A percentile compares a stretch with the other conserved stretches of the same genome.
Evolutionary conservation across 2,113 vertebrate genomes (phyloP).

Genomic region (Chaenocephalus aceratus): DNA sequence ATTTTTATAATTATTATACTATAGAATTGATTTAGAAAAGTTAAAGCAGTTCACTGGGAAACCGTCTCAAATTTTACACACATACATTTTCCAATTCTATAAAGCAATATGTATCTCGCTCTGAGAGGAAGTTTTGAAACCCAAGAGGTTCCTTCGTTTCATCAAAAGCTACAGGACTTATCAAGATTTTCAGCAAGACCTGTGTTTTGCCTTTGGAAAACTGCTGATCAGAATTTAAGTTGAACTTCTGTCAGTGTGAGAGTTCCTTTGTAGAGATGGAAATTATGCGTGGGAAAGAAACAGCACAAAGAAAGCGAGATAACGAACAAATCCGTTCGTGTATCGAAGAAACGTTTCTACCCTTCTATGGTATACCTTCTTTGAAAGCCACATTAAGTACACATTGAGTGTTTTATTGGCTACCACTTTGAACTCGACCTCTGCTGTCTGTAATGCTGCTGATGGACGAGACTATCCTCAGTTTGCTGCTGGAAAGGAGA

Average conservation of each 20-base stretch:
- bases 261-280: not conserved
- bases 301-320: not conserved
- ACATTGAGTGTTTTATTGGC: conserved; percentile 24
- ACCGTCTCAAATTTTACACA: not conserved
- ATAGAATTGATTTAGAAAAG: no score
- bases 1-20: no score
- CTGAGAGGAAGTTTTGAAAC: not conserved
- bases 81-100: not conserved
- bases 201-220: conserved; percentile 13
- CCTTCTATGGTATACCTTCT: not conserved
- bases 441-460: not conserved
- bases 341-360: not conserved
- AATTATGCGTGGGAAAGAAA: conserved; percentile 11
- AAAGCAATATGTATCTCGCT: not conserved
- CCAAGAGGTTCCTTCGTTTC: not conserved
- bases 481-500: no score
- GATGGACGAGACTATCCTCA: conserved; percentile 3
- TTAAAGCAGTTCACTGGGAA: not conserved
- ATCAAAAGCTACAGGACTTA: conserved; percentile 15
- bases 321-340: not conserved
- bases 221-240: conserved; percentile 36
- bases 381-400: not conserved
- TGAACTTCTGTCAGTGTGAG: conserved; percentile 4
- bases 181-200: not conserved
- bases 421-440: not conserved